These are phyloP conservation scores for Hetaerina americana DNA, from an alignment of 1,140 invertebrate genomes.

Conservation along the genomic window DNA sequence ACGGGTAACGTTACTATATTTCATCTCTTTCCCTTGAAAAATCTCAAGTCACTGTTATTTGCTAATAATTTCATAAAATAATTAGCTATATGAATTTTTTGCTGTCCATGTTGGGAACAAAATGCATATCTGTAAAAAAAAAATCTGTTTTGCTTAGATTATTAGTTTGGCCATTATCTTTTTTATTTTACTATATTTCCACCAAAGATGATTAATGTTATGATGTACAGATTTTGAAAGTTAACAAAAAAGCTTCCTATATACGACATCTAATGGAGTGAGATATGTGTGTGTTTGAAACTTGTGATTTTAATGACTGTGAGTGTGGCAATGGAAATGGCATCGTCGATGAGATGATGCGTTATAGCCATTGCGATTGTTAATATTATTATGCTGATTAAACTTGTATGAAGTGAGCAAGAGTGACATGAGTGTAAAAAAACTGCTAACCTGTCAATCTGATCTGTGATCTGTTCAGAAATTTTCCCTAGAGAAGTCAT, in stretches of 20 bases:
- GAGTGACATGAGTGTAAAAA: neutral
- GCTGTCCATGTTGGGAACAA: neutral
- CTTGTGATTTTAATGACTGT: neutral
- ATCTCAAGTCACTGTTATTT: neutral
- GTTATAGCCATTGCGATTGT: neutral
- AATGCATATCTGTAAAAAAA: neutral
- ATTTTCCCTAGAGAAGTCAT: neutral
- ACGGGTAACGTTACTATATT: neutral
- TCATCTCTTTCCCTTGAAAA: neutral
- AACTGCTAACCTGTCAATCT: neutral
- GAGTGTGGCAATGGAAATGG: neutral
- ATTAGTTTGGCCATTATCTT: neutral
- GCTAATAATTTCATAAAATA: neutral
- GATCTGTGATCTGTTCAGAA: neutral
- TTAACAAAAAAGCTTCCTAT: neutral
- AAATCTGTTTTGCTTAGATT: neutral
- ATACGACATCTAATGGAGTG: neutral
- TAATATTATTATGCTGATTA: neutral
- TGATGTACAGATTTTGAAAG: neutral
- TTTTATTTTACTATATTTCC: neutral
- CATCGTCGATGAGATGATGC: neutral
- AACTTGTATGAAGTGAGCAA: neutral
- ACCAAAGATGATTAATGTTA: neutral
- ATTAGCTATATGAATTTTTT: constrained; percentile 1
- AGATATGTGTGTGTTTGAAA: neutral